Percentiles rank a stretch among this genome's conserved stretches.
These are phyloP conservation scores for Drosophila flavopinicola DNA, from an alignment of 2,888 invertebrate species.

Conservation along the genomic window DNA sequence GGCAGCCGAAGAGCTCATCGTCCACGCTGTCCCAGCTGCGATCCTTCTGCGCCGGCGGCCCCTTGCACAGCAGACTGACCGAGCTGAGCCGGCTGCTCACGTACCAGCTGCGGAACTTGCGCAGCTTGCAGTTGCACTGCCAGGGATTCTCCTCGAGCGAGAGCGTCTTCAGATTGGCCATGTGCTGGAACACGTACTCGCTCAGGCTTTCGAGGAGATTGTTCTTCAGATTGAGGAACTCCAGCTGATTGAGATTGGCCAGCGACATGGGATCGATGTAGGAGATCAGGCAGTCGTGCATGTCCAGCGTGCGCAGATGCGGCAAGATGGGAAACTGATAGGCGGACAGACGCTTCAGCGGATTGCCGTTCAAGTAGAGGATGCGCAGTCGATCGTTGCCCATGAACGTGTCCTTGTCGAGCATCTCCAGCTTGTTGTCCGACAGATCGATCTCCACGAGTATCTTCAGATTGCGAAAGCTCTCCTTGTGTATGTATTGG, in stretches of 20 bases:
- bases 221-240: conserved; percentile 91
- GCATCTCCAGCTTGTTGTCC: conserved; percentile 90
- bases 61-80: conserved; percentile 89
- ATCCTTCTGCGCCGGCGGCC: conserved; percentile 89
- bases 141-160: conserved; percentile 94
- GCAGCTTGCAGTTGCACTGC: conserved; percentile 94
- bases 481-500: conserved; percentile 91
- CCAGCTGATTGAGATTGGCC: conserved; percentile 89
- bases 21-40: conserved; percentile 91
- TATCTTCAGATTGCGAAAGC: conserved; percentile 94
- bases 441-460: conserved; percentile 94
- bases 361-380: conserved; percentile 92
- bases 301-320: conserved; percentile 91
- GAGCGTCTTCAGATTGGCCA: conserved; percentile 91
- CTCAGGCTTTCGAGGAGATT: conserved; percentile 91
- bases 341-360: conserved; percentile 89
- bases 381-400: conserved; percentile 93
- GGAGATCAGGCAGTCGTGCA: conserved; percentile 91
- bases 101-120: conserved; percentile 94
- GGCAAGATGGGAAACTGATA: conserved; percentile 93
- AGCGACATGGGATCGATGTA: conserved; percentile 91
- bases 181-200: conserved; percentile 88
- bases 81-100: conserved; percentile 91
- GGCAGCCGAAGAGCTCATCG: conserved; percentile 92
- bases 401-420: conserved; percentile 92